Evolutionary conservation across 2,113 vertebrate species (phyloP).

Genomic region (Erythrolamprus reginae): DNA sequence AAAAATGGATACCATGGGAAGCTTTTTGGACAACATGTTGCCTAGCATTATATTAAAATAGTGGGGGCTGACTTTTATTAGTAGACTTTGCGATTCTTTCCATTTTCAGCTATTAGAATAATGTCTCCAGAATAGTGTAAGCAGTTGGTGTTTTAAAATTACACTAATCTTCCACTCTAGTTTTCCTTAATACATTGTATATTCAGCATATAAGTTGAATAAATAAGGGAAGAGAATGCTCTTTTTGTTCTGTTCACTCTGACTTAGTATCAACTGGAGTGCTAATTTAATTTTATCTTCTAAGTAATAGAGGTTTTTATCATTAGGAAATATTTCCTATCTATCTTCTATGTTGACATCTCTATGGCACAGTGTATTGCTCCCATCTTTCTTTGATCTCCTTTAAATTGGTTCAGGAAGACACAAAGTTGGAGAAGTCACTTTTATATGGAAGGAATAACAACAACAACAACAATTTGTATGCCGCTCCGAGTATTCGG

Average conservation of each 20-base stretch:
- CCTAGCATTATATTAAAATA: not conserved
- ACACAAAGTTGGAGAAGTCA: not conserved
- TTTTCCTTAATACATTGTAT: not conserved
- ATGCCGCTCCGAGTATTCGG: too few species aligned
- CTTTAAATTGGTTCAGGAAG: not conserved
- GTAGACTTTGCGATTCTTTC: not conserved
- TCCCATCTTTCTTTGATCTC: not conserved
- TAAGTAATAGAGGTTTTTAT: not conserved
- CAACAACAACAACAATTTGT: not conserved
- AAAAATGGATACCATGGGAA: not conserved
- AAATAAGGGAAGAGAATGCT: not conserved
- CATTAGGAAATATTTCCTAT: not conserved
- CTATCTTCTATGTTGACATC: not conserved
- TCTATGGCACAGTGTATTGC: not conserved
- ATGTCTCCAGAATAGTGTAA: not conserved
- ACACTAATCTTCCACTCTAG: not conserved
- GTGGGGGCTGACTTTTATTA: not conserved
- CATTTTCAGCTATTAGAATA: not conserved
- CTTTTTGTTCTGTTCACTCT: not conserved
- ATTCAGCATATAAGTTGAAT: not conserved
- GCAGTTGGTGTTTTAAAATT: not conserved
- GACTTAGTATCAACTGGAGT: not conserved
- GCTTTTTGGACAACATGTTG: not conserved
- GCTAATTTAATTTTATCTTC: not conserved
- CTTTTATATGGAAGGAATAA: not conserved